Base-by-base conservation (phyloP, 1,140 invertebrate genomes). In the Charaxes varanes region DNA sequence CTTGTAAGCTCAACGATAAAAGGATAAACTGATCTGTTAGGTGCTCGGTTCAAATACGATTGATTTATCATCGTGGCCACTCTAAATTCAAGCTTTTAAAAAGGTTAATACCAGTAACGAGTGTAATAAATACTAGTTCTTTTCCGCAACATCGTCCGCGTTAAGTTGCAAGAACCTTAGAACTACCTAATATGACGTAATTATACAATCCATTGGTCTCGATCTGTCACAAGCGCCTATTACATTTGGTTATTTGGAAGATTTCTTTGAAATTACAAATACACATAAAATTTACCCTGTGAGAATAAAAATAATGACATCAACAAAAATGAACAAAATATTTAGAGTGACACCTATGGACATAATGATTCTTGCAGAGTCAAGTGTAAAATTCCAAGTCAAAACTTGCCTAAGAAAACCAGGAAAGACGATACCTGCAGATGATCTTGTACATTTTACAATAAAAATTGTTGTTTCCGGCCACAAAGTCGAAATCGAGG, bases 401-500 rank as follows among this genome's bases (percentile, higher is more conserved):
- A 57, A 16, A 18, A 47, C 58, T 13, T 77, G 70, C 46, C 55
- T 59, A 10, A 61, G 24, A 45, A 48, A 48, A 11, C 7, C 6
- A 23, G 19, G 40, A 32, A 19, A 34, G 19, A 10, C 8, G 1
- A 17, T 18, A 17, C n/a, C 4, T 1, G 27, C 32, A 19, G 14
- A 32, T 5, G 40, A 41, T 8, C 14, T 41, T 22, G 64, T 60
- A n/a, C 59, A 74, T 62, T 76, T 82, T 38, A 74, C 64, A 5
- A 41, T 82, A 10, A 65, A 82, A 62, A 69, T 82, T 47, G 40
- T 62, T 15, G 15, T 66, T 2, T 34, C 18, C 7, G 72, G 68
- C 5, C 18, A 64, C 16, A 61, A 64, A 52, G n/a, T n/a, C n/a
- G n/a, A n/a, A n/a, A n/a, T n/a, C n/a, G n/a, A n/a, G n/a, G n/a